phyloP scores from a whole-genome alignment of 2,797 vertebrate species.

The Phaenicophaeus curvirostris region DNA sequence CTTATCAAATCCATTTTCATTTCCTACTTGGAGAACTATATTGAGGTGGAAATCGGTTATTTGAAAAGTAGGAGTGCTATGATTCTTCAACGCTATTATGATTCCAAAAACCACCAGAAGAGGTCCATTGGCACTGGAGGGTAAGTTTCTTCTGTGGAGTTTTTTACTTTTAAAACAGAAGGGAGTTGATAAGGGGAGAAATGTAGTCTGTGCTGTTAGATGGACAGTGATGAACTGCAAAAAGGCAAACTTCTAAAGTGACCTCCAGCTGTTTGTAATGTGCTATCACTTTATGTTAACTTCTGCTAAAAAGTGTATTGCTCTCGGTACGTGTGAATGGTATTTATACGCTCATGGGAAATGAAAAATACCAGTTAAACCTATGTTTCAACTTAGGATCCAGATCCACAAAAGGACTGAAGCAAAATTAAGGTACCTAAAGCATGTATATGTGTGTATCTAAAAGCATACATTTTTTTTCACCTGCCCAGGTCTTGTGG shows the following conservation, averaged over 20 bases:
- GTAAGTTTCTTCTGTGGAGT: constrained; percentile 76
- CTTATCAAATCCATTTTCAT: constrained; percentile 99
- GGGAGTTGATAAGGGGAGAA: constrained; percentile 32
- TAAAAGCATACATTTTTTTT: constrained; percentile 73
- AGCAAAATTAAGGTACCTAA: constrained; percentile 73
- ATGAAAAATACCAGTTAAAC: constrained; percentile 70
- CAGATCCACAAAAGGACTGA: constrained; percentile 74
- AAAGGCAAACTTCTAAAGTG: not conserved
- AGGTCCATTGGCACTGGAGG: constrained; percentile 92
- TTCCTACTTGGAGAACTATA: constrained; percentile 97
- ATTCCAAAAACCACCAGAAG: constrained; percentile 99
- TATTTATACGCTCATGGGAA: constrained; percentile 16
- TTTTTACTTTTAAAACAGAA: not conserved
- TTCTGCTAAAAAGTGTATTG: constrained; percentile 15
- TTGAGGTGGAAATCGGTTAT: constrained; percentile 95
- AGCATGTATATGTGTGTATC: constrained; percentile 72
- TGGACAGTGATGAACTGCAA: not conserved
- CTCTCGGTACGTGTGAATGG: constrained; percentile 41
- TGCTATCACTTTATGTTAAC: constrained; percentile 1
- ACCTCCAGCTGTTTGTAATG: not conserved
- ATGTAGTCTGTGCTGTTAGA: not conserved
- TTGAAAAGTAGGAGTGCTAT: constrained; percentile 91
- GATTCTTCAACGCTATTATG: constrained; percentile 98
- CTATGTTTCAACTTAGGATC: constrained; percentile 73
- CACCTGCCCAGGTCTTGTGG: constrained; percentile 70